Base-by-base conservation (phyloP, 2,888 invertebrate genomes). In the Furcula furcula region DNA sequence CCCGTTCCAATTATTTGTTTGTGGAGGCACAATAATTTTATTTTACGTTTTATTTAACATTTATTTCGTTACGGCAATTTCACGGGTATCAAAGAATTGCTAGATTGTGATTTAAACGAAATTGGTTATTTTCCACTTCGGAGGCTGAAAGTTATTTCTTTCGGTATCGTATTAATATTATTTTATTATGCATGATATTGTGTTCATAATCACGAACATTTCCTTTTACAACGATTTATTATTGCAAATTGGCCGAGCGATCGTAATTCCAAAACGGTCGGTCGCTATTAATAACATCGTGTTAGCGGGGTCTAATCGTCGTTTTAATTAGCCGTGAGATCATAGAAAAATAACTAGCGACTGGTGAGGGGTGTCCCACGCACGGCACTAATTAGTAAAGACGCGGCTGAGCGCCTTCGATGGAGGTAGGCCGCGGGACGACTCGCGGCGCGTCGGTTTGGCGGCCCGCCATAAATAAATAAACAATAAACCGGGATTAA, bases 21-120 rank as follows among this genome's bases (percentile, higher is more conserved):
- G 85, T 78, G 86, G 84, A 86, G 82, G 85, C 84, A 80, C 81
- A 83, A 86, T 85, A 82, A 86, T 87, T 88, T 88, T 88, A 85
- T 87, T 88, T 86, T 85, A 83, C 87, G 86, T 88, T 88, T 88
- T 88, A 88, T 87, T 87, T 84, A 88, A 87, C 87, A 87, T 88
- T 88, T 88, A 88, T 87, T 83, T 80, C 87, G 87, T 86, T 87
- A 85, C 86, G 87, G 80, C 85, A 85, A 88, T 88, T 88, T 88
- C 87, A 88, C 79, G 87, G 87, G 81, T 85, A 87, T 88, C 87
- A 86, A 83, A 83, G 86, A 77, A 82, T 82, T 75, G 82, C 83
- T 85, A 83, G 85, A 80, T 86, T 85, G 85, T 82, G 87, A 86
- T 87, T 88, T 84, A 82, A 85, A 79, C 74, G 77, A 69, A 83